Conservation (phyloP, 2,797 vertebrate species). For the Ciconia nigra region DNA sequence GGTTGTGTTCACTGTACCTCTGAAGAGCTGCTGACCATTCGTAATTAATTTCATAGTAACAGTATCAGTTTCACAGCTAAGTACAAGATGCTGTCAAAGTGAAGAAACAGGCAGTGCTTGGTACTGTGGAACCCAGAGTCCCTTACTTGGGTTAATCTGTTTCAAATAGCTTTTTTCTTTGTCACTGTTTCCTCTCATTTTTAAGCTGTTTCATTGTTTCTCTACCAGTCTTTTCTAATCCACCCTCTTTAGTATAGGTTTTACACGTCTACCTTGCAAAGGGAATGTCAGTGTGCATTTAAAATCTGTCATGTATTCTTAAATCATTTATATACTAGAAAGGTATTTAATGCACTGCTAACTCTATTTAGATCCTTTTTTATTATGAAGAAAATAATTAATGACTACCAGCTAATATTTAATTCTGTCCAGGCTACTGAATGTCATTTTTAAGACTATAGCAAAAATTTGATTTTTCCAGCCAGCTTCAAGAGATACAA, state of each 20-base stretch:
- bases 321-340: conserved; percentile 45
- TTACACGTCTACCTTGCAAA: not conserved
- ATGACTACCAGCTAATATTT: conserved; percentile 17
- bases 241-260: not conserved
- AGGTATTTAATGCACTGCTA: conserved; percentile 57
- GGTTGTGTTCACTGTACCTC: not conserved
- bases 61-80: not conserved
- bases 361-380: conserved; percentile 25
- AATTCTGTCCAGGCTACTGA: not conserved
- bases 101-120: not conserved
- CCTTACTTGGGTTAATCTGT: not conserved
- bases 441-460: not conserved
- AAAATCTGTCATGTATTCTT: conserved; percentile 30
- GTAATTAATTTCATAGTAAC: not conserved
- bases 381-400: conserved; percentile 29
- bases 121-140: not conserved
- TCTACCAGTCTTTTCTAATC: not conserved
- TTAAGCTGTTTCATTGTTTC: not conserved
- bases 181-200: not conserved
- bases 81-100: not conserved
- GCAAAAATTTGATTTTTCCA: not conserved
- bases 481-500: not conserved
- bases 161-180: not conserved
- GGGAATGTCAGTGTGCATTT: conserved; percentile 23
- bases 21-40: not conserved